Evolutionary conservation across 2,797 vertebrate species (phyloP).

Genomic region (Sitta carolinensis): DNA sequence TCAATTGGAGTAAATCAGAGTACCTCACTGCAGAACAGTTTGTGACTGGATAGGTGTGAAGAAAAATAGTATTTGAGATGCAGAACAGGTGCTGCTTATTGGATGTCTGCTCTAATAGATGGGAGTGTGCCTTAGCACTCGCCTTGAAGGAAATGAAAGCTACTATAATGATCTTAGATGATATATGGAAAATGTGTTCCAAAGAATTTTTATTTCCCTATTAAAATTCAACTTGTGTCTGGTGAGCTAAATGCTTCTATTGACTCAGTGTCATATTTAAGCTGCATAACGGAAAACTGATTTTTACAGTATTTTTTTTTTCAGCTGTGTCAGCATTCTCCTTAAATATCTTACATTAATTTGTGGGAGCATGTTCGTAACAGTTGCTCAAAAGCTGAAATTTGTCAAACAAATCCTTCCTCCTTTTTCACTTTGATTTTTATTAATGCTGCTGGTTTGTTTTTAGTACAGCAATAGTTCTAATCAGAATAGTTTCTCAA

Average conservation of each 20-base stretch:
- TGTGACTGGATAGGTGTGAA: background rate
- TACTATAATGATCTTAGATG: background rate
- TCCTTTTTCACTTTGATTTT: background rate
- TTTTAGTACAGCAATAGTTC: background rate
- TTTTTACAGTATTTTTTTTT: conserved; percentile 47
- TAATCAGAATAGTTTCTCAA: background rate
- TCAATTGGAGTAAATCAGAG: background rate
- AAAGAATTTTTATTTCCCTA: conserved; percentile 11
- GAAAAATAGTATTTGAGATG: background rate
- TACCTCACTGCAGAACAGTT: background rate
- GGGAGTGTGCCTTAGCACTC: background rate
- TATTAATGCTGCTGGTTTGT: background rate
- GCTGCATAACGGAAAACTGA: conserved; percentile 43
- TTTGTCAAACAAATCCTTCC: background rate
- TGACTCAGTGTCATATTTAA: conserved; percentile 56
- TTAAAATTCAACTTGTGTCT: conserved; percentile 39
- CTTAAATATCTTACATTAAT: background rate
- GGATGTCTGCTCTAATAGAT: background rate
- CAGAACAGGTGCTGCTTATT: background rate
- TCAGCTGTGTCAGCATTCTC: conserved; percentile 27
- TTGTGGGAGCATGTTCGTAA: background rate
- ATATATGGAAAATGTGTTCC: background rate
- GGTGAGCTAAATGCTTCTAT: conserved; percentile 27
- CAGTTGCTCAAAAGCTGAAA: background rate
- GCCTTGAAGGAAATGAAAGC: conserved; percentile 52